Base-by-base conservation (phyloP, 2,888 invertebrate species). In the Nipponacmea schrenckii region DNA sequence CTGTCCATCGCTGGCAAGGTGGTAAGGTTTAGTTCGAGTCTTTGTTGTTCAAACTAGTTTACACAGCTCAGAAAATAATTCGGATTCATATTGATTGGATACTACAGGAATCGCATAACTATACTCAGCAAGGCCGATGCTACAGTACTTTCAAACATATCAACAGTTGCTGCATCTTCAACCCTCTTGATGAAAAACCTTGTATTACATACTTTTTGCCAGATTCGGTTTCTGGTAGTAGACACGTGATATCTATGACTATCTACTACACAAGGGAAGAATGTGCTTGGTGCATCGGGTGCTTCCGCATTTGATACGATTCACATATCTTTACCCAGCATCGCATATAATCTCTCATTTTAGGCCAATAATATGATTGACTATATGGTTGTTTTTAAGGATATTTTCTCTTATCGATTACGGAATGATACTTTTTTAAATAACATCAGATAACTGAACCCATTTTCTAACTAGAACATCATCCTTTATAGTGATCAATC, bases 191-290 rank as follows among this genome's bases (percentile, higher is more conserved):
- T 64, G 2, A 64, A 67, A 24, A 67, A 46, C 46, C 67, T 20
- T 46, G 45, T 45, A 67, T 46, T 20, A 67, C 48, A 67, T 46
- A 44, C 12, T 24, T 67, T 5, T 67, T 67, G 20, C 67, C 67
- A 45, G 20, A 10, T 12, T 31, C 10, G 12, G 45, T 46, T 20
- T 26, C 46, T 2, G 67, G 67, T 8, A 67, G 46, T 24, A 48
- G 67, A 15, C 67, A 48, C 44, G 46, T 39, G 46, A 67, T 62
- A 44, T 68, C 68, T 12, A 68, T 56, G 20, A 44, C 56, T n/a
- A 56, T 39, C 14, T 62, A 17, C 20, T 68, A 26, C 39, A 17
- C 14, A 39, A 68, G 67, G 8, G 46, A 48, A 45, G 48, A 48
- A 20, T 48, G 20, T 10, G 62, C 26, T 50, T n/a, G 4, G 15